Percentiles rank a stretch among this genome's conserved stretches.
Evolutionary conservation across 2,113 vertebrate genomes (phyloP).

Genomic region (Morone chrysops): DNA sequence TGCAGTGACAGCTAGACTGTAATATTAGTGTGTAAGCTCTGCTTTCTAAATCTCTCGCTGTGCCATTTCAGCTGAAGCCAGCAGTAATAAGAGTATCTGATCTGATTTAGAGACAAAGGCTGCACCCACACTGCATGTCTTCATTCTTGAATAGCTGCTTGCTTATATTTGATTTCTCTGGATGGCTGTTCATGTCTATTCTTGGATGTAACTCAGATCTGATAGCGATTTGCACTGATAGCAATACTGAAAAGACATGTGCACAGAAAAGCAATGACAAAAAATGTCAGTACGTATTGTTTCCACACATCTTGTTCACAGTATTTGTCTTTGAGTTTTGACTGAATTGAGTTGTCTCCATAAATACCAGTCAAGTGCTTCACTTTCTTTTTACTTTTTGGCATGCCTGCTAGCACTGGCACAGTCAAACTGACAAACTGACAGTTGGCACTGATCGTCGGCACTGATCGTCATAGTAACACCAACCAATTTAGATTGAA

Average conservation of each 20-base stretch:
- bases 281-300: background rate
- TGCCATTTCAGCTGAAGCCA: constrained; percentile 44
- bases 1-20: constrained; percentile 15
- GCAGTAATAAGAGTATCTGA: constrained; percentile 47
- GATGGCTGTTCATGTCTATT: constrained; percentile 43
- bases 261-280: constrained; percentile 11
- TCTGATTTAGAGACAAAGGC: constrained; percentile 45
- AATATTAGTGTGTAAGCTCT: background rate
- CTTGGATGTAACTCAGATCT: constrained; percentile 34
- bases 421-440: constrained; percentile 1
- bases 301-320: background rate
- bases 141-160: constrained; percentile 36
- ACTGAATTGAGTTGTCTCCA: background rate
- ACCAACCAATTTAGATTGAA: background rate
- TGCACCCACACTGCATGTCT: constrained; percentile 30
- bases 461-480: background rate
- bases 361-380: constrained; percentile 1
- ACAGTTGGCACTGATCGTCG: background rate
- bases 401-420: background rate
- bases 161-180: constrained; percentile 47
- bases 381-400: background rate
- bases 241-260: constrained; percentile 17
- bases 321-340: constrained; percentile 1
- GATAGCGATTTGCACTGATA: constrained; percentile 39
- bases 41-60: background rate